These are phyloP conservation scores for Ginglymostoma cirratum DNA, from an alignment of 2,113 vertebrate species.

Conservation along the genomic window DNA sequence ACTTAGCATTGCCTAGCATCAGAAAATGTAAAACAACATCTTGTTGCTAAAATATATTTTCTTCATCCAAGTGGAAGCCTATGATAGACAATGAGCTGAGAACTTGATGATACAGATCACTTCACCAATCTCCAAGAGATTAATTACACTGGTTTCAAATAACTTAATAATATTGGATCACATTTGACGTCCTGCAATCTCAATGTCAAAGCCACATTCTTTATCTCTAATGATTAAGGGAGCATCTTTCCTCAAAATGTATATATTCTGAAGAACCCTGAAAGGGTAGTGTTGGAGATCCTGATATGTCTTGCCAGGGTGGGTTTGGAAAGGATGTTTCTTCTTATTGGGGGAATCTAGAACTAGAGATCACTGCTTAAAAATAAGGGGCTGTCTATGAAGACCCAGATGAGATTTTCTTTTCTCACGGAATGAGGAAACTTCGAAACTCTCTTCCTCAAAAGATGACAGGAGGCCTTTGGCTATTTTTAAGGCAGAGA, in stretches of 20 bases:
- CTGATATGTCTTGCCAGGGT: too few relatives aligned
- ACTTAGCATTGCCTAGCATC: not conserved
- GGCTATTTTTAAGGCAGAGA: too few relatives aligned
- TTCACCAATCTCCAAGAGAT: not conserved
- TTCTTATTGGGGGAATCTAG: too few relatives aligned
- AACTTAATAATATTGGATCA: not conserved
- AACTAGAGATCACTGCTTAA: too few relatives aligned
- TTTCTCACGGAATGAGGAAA: too few relatives aligned
- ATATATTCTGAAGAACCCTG: too few relatives aligned
- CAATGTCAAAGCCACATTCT: not conserved
- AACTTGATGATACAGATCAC: not conserved
- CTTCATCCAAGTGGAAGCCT: not conserved
- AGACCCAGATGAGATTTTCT: too few relatives aligned
- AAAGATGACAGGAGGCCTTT: too few relatives aligned
- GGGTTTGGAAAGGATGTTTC: too few relatives aligned
- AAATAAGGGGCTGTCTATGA: too few relatives aligned
- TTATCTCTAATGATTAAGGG: not conserved
- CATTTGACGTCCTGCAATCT: not conserved
- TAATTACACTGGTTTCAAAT: not conserved
- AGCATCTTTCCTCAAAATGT: not conserved
- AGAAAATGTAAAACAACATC: not conserved
- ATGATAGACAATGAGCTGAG: not conserved
- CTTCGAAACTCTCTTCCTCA: too few relatives aligned
- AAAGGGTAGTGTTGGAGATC: too few relatives aligned
- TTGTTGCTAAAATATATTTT: not conserved